These are phyloP conservation scores for Bradypus variegatus DNA, from an alignment of 2,797 vertebrate species.

Conservation along the genomic window DNA sequence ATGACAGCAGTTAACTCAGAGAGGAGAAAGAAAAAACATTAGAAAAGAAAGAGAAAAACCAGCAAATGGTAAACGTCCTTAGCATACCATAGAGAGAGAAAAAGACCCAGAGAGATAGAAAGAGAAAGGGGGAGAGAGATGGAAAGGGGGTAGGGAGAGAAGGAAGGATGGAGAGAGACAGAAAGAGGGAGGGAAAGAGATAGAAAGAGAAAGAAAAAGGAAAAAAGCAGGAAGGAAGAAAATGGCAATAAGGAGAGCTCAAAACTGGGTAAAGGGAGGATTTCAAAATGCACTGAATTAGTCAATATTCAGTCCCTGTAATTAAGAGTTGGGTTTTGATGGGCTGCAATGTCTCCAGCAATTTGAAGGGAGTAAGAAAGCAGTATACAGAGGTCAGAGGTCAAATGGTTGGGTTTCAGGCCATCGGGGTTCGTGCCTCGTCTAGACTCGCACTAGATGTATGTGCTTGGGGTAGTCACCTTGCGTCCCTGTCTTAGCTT, in stretches of 20 bases:
- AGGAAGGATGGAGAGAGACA: too few species aligned
- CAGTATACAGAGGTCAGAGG: neutral
- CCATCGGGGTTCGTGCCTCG: rapidly evolving
- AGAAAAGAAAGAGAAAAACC: neutral
- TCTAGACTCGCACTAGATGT: neutral
- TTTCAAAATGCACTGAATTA: neutral
- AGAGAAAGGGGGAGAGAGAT: too few species aligned
- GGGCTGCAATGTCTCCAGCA: neutral
- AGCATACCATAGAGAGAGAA: neutral
- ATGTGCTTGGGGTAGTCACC: neutral
- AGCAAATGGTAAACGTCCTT: neutral
- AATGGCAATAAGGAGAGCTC: neutral
- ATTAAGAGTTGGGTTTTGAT: neutral
- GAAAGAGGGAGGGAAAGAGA: too few species aligned
- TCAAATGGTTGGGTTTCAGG: neutral
- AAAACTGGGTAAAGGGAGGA: neutral
- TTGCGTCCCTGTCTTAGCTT: neutral
- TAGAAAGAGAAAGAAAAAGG: neutral
- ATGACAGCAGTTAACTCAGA: neutral
- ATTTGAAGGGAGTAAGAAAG: neutral
- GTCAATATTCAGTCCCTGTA: neutral
- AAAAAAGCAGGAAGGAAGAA: neutral
- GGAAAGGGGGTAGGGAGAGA: too few species aligned
- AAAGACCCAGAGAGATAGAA: too few species aligned
- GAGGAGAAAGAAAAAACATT: neutral